Evolutionary conservation across 2,888 invertebrate species (phyloP).

Genomic region (Syrista parreyssii): DNA sequence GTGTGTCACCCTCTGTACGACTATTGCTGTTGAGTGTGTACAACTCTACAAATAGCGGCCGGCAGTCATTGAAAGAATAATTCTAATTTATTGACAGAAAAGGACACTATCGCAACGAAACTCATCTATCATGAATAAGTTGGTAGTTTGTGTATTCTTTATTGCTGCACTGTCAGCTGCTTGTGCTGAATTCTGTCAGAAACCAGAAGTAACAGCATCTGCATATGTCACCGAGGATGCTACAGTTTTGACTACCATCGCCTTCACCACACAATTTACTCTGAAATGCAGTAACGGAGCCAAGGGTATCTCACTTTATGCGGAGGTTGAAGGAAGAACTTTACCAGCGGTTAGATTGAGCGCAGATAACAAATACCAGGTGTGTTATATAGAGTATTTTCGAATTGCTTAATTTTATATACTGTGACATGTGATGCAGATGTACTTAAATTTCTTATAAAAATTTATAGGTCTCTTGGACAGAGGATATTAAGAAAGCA

Average conservation of each 20-base stretch:
- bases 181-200: slow-evolving; percentile 67
- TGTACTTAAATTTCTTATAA: slow-evolving; percentile 39
- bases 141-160: not conserved
- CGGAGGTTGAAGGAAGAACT: slow-evolving; percentile 88
- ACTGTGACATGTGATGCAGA: not conserved
- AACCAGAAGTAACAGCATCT: slow-evolving; percentile 78
- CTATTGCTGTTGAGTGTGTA: not conserved
- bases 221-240: slow-evolving; percentile 94
- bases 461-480: slow-evolving; percentile 86
- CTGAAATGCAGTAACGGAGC: slow-evolving; percentile 80
- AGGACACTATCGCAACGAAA: not conserved
- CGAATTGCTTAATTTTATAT: not conserved
- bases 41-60: not conserved
- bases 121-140: not conserved
- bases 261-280: slow-evolving; percentile 90
- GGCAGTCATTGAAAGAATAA: not conserved
- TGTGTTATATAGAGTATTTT: slow-evolving; percentile 54
- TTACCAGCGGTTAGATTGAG: slow-evolving; percentile 84
- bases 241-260: slow-evolving; percentile 89
- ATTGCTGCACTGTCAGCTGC: slow-evolving; percentile 18
- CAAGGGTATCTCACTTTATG: slow-evolving; percentile 82
- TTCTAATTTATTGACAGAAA: not conserved
- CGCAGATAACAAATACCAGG: slow-evolving; percentile 84
- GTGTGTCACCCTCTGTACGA: not conserved
- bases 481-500: slow-evolving; percentile 86